These are phyloP conservation scores for Tylochromis polylepis DNA, from an alignment of 2,113 vertebrate species.

Conservation along the genomic window DNA sequence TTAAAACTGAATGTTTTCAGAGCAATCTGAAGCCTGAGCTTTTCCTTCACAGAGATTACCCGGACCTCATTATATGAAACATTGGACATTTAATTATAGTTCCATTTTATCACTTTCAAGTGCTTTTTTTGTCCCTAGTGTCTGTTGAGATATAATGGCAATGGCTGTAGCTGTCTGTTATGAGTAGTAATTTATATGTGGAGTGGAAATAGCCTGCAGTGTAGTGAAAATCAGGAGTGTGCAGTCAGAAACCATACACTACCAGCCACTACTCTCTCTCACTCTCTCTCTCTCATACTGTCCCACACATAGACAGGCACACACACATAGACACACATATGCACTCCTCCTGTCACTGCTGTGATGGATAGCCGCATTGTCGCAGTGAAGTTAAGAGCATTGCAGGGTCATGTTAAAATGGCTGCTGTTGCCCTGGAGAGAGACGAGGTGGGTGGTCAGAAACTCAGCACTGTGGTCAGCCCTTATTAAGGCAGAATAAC, in stretches of 20 bases:
- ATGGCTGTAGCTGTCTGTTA: not conserved
- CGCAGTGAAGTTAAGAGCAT: conserved; percentile 41
- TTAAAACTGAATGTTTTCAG: not conserved
- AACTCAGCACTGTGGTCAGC: not conserved
- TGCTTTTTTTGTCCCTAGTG: not conserved
- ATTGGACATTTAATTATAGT: not conserved
- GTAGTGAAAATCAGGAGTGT: not conserved
- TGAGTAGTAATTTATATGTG: not conserved
- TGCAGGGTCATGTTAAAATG: conserved; percentile 60
- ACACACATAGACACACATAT: not conserved
- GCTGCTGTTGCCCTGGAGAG: conserved; percentile 39
- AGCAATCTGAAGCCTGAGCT: not conserved
- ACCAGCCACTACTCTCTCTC: not conserved
- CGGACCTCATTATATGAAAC: not conserved
- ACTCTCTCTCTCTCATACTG: not conserved
- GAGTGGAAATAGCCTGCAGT: not conserved
- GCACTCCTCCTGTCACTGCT: conserved; percentile 33
- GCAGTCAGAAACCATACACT: not conserved
- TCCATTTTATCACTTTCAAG: not conserved
- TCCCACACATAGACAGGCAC: conserved; percentile 6
- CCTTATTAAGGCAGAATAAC: not conserved
- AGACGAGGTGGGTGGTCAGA: conserved; percentile 60
- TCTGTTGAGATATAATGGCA: not conserved
- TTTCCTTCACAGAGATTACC: not conserved
- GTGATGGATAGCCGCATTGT: conserved; percentile 63